These are phyloP conservation scores for Papilio protenor DNA, from an alignment of 2,888 invertebrate species.

Conservation along the genomic window DNA sequence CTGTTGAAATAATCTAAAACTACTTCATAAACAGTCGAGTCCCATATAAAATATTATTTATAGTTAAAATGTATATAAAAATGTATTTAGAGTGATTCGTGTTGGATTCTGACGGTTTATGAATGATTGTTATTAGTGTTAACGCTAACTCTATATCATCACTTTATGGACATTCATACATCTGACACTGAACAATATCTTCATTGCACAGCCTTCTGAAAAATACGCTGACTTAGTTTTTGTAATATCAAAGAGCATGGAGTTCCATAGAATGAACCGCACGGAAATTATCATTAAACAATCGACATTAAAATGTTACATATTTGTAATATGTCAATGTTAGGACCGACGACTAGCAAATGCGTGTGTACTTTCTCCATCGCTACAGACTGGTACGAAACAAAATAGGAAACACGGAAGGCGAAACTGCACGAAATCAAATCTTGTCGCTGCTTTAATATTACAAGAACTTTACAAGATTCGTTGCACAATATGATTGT, in stretches of 20 bases:
- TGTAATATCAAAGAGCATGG: slow-evolving; percentile 83
- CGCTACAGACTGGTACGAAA: slow-evolving; percentile 69
- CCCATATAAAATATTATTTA: not conserved
- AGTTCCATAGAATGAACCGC: slow-evolving; percentile 45
- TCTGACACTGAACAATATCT: slow-evolving; percentile 79
- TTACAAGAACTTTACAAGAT: slow-evolving; percentile 84
- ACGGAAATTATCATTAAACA: slow-evolving; percentile 39
- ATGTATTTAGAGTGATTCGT: not conserved
- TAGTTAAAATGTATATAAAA: not conserved
- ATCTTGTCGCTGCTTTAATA: slow-evolving; percentile 82
- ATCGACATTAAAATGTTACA: slow-evolving; percentile 12
- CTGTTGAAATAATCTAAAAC: slow-evolving; percentile 61
- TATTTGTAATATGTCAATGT: slow-evolving; percentile 40
- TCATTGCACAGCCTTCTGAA: slow-evolving; percentile 82
- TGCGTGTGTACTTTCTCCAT: slow-evolving; percentile 81
- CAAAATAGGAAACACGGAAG: slow-evolving; percentile 81
- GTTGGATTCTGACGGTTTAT: slow-evolving; percentile 69
- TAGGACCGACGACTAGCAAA: slow-evolving; percentile 50
- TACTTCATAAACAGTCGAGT: slow-evolving; percentile 78
- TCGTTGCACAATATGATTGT: slow-evolving; percentile 84
- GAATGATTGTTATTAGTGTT: slow-evolving; percentile 80
- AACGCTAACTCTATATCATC: slow-evolving; percentile 77
- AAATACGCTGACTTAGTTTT: slow-evolving; percentile 78
- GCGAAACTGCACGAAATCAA: slow-evolving; percentile 77
- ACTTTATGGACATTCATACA: slow-evolving; percentile 81